Conservation (phyloP, 1,140 invertebrate species). For the Sitobion miscanthi region DNA sequence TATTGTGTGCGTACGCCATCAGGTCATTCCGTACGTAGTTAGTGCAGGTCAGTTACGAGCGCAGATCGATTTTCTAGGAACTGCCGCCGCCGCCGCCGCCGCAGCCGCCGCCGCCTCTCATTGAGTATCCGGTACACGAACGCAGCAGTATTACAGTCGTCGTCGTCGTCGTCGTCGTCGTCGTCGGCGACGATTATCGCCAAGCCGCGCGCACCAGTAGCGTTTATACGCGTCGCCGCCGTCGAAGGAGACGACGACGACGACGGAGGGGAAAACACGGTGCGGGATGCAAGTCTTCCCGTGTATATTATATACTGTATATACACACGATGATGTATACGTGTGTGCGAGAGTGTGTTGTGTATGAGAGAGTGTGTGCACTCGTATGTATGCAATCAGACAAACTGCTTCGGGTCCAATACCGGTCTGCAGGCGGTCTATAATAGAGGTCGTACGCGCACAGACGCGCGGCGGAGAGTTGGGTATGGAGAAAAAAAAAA, state of each 20-base stretch:
- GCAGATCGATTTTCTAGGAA: conserved; percentile 55
- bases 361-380: background rate
- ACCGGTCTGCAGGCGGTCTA: conserved; percentile 42
- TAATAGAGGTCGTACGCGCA: background rate
- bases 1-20: background rate
- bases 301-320: background rate
- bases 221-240: background rate
- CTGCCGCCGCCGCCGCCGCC: conserved; percentile 31
- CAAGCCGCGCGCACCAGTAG: background rate
- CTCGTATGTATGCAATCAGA: conserved; percentile 8
- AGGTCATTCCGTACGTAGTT: conserved; percentile 44
- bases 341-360: background rate
- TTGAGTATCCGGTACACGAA: conserved; percentile 53
- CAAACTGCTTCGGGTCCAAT: conserved; percentile 47
- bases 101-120: conserved; percentile 23
- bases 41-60: conserved; percentile 55
- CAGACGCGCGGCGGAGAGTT: background rate
- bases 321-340: background rate
- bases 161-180: conserved; percentile 23
- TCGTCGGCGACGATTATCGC: conserved; percentile 46
- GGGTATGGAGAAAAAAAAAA: conserved; percentile 15
- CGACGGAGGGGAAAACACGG: background rate
- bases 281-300: background rate
- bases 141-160: background rate
- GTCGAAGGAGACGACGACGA: background rate